These are phyloP conservation scores for Zaprionus lachaisei DNA, from an alignment of 1,140 invertebrate species.

Conservation along the genomic window DNA sequence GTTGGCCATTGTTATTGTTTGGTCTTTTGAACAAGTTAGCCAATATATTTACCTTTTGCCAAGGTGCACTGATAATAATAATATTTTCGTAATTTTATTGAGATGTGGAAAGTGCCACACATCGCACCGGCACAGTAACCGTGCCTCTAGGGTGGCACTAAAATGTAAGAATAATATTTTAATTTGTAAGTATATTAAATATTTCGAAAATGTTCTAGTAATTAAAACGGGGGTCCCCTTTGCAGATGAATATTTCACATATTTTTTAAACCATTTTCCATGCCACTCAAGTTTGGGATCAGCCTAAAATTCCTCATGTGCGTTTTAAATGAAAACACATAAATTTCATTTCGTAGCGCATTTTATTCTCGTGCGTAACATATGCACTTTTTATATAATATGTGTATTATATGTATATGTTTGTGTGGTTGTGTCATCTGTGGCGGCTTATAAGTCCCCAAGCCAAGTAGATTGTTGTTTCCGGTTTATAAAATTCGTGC, in stretches of 20 bases:
- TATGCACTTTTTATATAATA: neutral
- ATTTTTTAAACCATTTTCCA: neutral
- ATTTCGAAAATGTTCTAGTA: neutral
- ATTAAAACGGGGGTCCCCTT: neutral
- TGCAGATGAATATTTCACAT: neutral
- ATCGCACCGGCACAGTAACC: neutral
- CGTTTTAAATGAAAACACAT: conserved; percentile 31
- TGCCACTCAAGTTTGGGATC: neutral
- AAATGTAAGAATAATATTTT: neutral
- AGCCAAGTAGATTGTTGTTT: neutral
- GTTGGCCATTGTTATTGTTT: conserved; percentile 31
- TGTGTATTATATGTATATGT: neutral
- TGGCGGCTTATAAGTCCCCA: neutral
- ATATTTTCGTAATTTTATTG: conserved; percentile 57
- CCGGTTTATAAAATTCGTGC: neutral
- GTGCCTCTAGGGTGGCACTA: neutral
- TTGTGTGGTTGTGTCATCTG: neutral
- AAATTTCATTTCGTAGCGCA: conserved; percentile 29
- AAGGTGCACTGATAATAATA: conserved; percentile 16
- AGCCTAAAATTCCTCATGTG: conserved; percentile 13
- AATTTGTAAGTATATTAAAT: neutral
- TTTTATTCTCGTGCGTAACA: conserved; percentile 13
- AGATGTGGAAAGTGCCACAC: neutral
- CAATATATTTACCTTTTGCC: conserved; percentile 19
- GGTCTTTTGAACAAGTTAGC: conserved; percentile 20